Conservation (phyloP, 37 sponge, comb jelly and placozoan genomes). For the Hormiphora californensis region DNA sequence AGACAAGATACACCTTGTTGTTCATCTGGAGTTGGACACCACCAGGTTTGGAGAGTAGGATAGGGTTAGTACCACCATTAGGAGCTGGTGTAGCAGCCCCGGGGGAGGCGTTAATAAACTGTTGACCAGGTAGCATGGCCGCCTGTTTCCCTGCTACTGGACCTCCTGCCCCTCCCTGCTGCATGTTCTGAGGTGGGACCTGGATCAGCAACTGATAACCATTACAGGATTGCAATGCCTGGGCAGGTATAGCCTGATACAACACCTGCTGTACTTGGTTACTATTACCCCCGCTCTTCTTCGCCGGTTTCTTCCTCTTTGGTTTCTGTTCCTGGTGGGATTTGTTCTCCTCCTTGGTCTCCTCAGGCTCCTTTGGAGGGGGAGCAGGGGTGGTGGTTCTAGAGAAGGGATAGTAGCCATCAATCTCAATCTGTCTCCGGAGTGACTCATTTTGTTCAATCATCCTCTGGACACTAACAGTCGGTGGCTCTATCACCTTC, state of each 20-base stretch:
- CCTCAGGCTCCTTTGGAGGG: background rate
- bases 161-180: no score
- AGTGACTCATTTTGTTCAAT: background rate
- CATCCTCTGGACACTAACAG: conserved; percentile 33
- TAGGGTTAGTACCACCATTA: background rate
- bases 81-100: background rate
- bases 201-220: conserved; percentile 14
- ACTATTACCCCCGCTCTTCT: background rate
- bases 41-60: background rate
- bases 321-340: background rate
- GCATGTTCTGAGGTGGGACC: conserved; percentile 17
- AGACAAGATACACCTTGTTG: background rate
- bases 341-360: background rate
- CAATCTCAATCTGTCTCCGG: background rate
- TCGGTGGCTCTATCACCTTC: conserved; percentile 13
- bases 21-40: conserved; percentile 7
- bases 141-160: background rate
- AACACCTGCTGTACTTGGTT: background rate
- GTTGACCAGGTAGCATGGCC: background rate
- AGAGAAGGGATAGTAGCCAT: conserved; percentile 1
- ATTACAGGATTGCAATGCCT: background rate
- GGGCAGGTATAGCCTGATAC: conserved; percentile 24
- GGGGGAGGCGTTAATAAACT: background rate
- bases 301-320: conserved; percentile 2
- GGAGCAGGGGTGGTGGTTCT: background rate